phyloP scores from a whole-genome alignment of 2,797 vertebrate genomes.

The Channa striata region DNA sequence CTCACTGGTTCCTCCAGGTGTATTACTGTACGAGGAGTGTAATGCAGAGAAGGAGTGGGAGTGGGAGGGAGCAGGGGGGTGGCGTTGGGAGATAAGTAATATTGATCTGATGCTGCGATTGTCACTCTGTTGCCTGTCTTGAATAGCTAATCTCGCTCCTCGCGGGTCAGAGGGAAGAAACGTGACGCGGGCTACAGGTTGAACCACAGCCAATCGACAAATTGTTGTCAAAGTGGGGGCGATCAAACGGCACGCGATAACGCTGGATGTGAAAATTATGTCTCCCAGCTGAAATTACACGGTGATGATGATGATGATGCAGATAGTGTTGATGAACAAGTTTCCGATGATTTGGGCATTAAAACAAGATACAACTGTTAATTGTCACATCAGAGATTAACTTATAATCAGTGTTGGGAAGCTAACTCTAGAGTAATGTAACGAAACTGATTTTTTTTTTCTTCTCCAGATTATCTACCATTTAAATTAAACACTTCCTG shows the following conservation, averaged over 20 bases:
- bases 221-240: slow-evolving; percentile 58
- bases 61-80: slow-evolving; percentile 20
- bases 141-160: slow-evolving; percentile 79
- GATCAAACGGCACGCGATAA: slow-evolving; percentile 46
- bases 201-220: slow-evolving; percentile 64
- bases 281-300: slow-evolving; percentile 44
- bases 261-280: slow-evolving; percentile 55
- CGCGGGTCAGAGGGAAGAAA: slow-evolving; percentile 75
- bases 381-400: slow-evolving; percentile 3
- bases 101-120: slow-evolving; percentile 80
- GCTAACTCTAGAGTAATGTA: too few species aligned
- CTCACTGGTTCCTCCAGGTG: slow-evolving; percentile 77
- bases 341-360: slow-evolving; percentile 15
- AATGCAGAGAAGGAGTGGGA: slow-evolving; percentile 57
- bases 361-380: too few species aligned
- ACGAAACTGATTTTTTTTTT: too few species aligned
- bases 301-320: slow-evolving; percentile 5
- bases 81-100: slow-evolving; percentile 74
- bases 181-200: slow-evolving; percentile 43
- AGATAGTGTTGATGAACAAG: slow-evolving; percentile 25
- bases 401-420: too few species aligned
- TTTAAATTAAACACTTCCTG: too few species aligned
- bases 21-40: slow-evolving; percentile 73
- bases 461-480: too few species aligned
- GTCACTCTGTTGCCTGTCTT: slow-evolving; percentile 70